phyloP scores from a whole-genome alignment of 2,797 vertebrate genomes.

The Aldrovandia affinis region DNA sequence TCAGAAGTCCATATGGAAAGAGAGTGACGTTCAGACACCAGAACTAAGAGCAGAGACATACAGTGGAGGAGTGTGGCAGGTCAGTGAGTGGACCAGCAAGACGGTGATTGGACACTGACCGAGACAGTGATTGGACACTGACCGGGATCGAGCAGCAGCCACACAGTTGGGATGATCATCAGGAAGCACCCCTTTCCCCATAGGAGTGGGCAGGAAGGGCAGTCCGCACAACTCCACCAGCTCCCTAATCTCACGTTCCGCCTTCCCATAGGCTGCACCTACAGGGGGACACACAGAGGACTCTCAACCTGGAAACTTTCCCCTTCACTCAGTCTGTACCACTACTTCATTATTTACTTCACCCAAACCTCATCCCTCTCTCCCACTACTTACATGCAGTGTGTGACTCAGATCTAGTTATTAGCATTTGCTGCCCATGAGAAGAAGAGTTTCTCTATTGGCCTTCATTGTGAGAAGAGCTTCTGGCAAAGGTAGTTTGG shows the following conservation, averaged over 20 bases:
- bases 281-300: conserved; percentile 24
- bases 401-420: background rate
- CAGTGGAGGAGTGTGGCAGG: background rate
- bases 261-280: conserved; percentile 89
- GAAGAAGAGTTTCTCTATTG: background rate
- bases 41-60: background rate
- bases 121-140: background rate
- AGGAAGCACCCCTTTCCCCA: conserved; percentile 94
- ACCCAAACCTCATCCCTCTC: background rate
- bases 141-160: conserved; percentile 91
- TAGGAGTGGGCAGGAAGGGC: conserved; percentile 94
- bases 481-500: background rate
- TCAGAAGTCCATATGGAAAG: background rate
- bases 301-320: background rate
- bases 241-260: conserved; percentile 78
- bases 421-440: background rate
- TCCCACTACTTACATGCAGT: background rate
- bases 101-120: background rate
- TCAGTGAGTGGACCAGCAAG: background rate
- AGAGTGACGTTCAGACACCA: background rate
- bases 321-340: background rate
- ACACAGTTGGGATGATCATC: conserved; percentile 91
- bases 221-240: conserved; percentile 82
- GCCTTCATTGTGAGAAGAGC: no score
- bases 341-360: no score